Base-by-base conservation (phyloP, 2,888 invertebrate species). In the Perithous albicinctus region DNA sequence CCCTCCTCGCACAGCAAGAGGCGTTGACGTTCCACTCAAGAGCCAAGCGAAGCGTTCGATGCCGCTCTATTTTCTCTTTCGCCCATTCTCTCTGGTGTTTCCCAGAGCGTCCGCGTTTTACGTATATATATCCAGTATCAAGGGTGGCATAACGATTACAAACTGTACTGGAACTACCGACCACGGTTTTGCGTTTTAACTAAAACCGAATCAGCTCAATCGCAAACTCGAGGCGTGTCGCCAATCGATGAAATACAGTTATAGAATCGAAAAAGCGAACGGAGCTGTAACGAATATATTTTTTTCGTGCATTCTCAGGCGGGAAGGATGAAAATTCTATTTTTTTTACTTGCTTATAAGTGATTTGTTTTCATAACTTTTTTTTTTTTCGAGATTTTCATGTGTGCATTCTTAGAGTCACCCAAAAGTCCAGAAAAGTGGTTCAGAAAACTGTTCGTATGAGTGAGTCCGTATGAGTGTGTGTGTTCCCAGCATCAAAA, bases 11-110 rank as follows among this genome's bases (percentile, higher is more conserved):
- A 56, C 67, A 35, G 41, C 74, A 64, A 61, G 74, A 67, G 74
- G 66, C 78, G 80, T 80, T 70, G 74, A 80, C 76, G 80, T 73
- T 74, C 77, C 78, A 73, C 77, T 83, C 78, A 80, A 78, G 70
- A 51, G 80, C 69, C 56, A 83, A 80, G 73, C 82, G 76, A 80
- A 80, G 70, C 84, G 84, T 84, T 84, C 64, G 70, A 73, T 82
- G 74, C 82, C 79, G 82, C 80, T 84, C 82, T 66, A 75, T 78
- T 85, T 82, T 85, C 74, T 66, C 74, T 77, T 75, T 70, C 80
- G 66, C 20, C 64, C 64, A 66, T 43, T 56, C 54, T 51, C 56
- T 43, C 69, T 10, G 1, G 66, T 80, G 70, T 72, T 64, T 77
- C 59, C 78, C 70, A 75, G 69, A 32, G 66, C 51, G 70, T 78